Evolutionary conservation across 2,113 vertebrate genomes (phyloP), one percentile per base, ranked within the genome.

Genomic region (Grammomys surdaster): DNA sequence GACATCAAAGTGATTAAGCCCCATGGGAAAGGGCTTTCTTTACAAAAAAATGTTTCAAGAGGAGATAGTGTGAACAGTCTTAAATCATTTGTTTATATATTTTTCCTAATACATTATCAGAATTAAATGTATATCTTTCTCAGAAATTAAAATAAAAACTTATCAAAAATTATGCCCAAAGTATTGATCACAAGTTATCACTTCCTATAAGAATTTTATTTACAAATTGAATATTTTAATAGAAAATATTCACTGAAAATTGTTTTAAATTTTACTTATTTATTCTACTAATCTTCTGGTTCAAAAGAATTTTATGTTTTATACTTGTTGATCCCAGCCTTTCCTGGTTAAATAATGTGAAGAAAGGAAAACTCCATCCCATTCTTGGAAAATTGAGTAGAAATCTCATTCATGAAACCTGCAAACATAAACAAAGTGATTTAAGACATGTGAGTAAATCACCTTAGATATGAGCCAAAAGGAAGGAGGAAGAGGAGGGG

Each of bases 131-230:
- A 85, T 60, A 7, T 77, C 43, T 87, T 46, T 40, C 10, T 95
- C 17, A 87, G 20, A 91, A 89, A 89, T 81, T 81, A 77, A 73
- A 36, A 91, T 86, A 36, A 63, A 95, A 90, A 70, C 7, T 76
- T 70, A 56, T 51, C 91, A 48, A 91, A 89, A 94, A 60, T 12
- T 51, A 88, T 54, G 5, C 91, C 51, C 43, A 93, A 80, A 81
- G 93, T 89, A 91, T 40, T 48, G 48, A 20, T 84, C 65, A 90
- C 7, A 78, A n/a, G 10, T 16, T 72, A 70, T 86, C 86, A n/a
- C 33, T 87, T 6, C 24, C 9, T 36, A 93, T 36, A 54, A 96
- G 3, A 91, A 3, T 40, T 82, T 82, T 70, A 54, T 80, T 43
- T 96, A 28, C n/a, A 92, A 76, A 33, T n/a, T 31, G 19, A 54